phyloP scores from a whole-genome alignment of 2,888 invertebrate species.

The Chaitophorus viminalis region DNA sequence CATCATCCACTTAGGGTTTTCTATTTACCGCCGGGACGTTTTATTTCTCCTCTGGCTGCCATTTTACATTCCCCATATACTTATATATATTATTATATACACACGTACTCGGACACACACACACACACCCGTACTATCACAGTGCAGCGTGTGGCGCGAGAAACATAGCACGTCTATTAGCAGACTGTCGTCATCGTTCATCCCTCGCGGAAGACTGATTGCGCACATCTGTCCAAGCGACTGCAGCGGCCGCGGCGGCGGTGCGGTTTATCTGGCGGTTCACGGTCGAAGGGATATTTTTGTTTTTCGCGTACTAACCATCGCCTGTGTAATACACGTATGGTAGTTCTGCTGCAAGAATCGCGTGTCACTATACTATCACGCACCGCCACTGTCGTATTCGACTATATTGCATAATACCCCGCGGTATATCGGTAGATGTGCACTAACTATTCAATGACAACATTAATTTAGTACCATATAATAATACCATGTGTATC shows the following conservation, averaged over 20 bases:
- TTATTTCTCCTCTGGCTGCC: not conserved
- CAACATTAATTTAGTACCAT: too few species aligned
- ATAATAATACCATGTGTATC: not conserved
- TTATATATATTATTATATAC: too few species aligned
- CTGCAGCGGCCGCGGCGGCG: not conserved
- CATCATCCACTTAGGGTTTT: constrained; percentile 7
- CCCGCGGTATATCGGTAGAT: too few species aligned
- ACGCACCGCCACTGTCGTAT: not conserved
- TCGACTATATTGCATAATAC: too few species aligned
- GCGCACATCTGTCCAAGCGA: constrained; percentile 7
- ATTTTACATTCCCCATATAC: not conserved
- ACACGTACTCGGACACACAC: not conserved
- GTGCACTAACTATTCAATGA: too few species aligned
- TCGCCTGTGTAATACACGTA: not conserved
- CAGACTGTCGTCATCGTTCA: constrained; percentile 56
- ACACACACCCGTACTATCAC: not conserved
- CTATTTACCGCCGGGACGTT: not conserved
- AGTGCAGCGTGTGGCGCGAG: not conserved
- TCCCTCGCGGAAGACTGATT: constrained; percentile 46
- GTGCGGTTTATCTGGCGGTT: constrained; percentile 41
- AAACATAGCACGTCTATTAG: constrained; percentile 33
- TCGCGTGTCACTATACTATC: not conserved
- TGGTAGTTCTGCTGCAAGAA: not conserved
- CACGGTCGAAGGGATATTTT: constrained; percentile 51
- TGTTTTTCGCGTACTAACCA: not conserved